Evolutionary conservation across 2,797 vertebrate species (phyloP).

Genomic region (Lutjanus campechanus): DNA sequence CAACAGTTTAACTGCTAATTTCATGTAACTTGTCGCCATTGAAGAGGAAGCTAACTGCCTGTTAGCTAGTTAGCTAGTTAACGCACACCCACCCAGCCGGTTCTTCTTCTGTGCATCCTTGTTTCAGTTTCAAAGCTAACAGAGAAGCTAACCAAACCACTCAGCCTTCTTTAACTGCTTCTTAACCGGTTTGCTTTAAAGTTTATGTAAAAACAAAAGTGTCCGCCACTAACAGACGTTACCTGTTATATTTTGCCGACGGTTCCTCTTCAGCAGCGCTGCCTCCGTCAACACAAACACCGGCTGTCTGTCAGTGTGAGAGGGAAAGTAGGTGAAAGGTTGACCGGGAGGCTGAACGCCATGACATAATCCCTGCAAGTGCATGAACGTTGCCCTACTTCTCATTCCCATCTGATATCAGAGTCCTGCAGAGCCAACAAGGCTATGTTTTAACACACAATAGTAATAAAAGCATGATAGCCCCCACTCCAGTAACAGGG

Average conservation of each 20-base stretch:
- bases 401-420: background rate
- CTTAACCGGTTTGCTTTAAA: background rate
- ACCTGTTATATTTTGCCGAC: constrained; percentile 29
- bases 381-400: constrained; percentile 32
- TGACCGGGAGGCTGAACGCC: constrained; percentile 1
- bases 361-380: constrained; percentile 35
- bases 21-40: background rate
- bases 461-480: background rate
- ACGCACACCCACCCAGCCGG: background rate
- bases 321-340: constrained; percentile 76
- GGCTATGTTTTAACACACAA: background rate
- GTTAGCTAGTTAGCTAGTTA: constrained; percentile 17
- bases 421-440: background rate
- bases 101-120: background rate
- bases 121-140: constrained; percentile 2
- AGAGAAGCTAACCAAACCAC: background rate
- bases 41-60: background rate
- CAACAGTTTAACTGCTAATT: background rate
- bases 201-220: constrained; percentile 1
- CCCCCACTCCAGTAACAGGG: background rate
- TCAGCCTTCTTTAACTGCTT: background rate
- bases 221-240: background rate
- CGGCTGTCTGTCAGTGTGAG: constrained; percentile 8
- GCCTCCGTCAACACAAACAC: constrained; percentile 37
- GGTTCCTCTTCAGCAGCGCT: background rate